phyloP scores from a whole-genome alignment of 2,797 vertebrate genomes.

The Myripristis jacobus region DNA sequence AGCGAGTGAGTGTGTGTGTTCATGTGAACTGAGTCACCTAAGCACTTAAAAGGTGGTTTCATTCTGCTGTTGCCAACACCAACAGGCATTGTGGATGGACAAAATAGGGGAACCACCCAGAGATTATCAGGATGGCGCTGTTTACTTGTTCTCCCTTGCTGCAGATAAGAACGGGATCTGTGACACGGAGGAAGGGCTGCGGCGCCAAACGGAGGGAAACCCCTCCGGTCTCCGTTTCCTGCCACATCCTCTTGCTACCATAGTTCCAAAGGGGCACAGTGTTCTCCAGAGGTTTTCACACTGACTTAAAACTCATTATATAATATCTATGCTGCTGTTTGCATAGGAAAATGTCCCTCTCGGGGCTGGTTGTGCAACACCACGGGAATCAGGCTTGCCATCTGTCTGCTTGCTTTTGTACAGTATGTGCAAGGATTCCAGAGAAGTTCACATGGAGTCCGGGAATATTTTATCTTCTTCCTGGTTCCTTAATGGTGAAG shows the following conservation, averaged over 20 bases:
- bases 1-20: conserved; percentile 10
- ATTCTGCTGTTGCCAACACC: conserved; percentile 53
- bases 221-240: conserved; percentile 52
- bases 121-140: conserved; percentile 51
- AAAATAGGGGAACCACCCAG: conserved; percentile 55
- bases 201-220: conserved; percentile 56
- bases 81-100: conserved; percentile 47
- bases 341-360: conserved; percentile 55
- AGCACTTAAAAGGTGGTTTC: conserved; percentile 13
- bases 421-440: neutral
- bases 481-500: conserved; percentile 14
- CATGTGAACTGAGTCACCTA: neutral
- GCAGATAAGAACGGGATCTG: conserved; percentile 61
- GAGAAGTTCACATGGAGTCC: neutral
- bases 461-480: conserved; percentile 11
- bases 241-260: conserved; percentile 12
- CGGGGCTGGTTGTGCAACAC: neutral
- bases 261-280: conserved; percentile 35
- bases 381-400: neutral
- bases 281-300: conserved; percentile 39
- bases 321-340: conserved; percentile 49
- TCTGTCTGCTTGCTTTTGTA: neutral
- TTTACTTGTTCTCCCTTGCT: conserved; percentile 53
- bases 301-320: conserved; percentile 5
- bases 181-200: conserved; percentile 68